phyloP scores from a whole-genome alignment of 1,140 invertebrate species.

The Drosophila erecta region DNA sequence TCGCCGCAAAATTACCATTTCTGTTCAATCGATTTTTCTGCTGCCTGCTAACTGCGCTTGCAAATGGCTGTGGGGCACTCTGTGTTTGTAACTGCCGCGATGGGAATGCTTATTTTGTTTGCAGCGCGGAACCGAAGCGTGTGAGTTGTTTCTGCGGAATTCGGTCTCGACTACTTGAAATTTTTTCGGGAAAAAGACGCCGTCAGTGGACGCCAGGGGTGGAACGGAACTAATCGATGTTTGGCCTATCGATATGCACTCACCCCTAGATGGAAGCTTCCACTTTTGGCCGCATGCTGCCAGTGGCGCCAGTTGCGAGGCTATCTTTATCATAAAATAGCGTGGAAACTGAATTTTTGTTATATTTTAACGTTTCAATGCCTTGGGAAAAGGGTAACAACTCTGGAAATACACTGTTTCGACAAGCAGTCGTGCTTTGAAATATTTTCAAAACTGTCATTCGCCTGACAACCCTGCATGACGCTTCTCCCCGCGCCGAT shows the following conservation, averaged over 20 bases:
- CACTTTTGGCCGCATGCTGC: neutral
- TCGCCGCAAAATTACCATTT: constrained; percentile 69
- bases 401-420: too few relatives aligned
- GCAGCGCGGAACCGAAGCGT: constrained; percentile 38
- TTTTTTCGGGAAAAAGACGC: constrained; percentile 58
- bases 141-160: constrained; percentile 6
- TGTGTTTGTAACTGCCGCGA: constrained; percentile 29
- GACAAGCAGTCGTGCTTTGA: neutral
- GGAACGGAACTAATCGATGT: neutral
- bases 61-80: constrained; percentile 60
- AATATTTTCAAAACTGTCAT: neutral
- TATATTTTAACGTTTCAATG: too few relatives aligned
- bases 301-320: constrained; percentile 2
- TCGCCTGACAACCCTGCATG: constrained; percentile 14
- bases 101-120: constrained; percentile 67
- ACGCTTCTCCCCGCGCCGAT: constrained; percentile 8
- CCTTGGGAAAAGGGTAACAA: too few relatives aligned
- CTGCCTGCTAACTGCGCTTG: constrained; percentile 37
- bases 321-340: neutral
- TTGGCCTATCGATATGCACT: neutral
- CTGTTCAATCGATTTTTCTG: constrained; percentile 73
- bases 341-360: too few relatives aligned
- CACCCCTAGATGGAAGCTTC: neutral
- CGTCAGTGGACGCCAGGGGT: constrained; percentile 24
- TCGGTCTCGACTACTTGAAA: constrained; percentile 55